Evolutionary conservation across 2,797 vertebrate genomes (phyloP).

Genomic region (Phoeniculus purpureus): DNA sequence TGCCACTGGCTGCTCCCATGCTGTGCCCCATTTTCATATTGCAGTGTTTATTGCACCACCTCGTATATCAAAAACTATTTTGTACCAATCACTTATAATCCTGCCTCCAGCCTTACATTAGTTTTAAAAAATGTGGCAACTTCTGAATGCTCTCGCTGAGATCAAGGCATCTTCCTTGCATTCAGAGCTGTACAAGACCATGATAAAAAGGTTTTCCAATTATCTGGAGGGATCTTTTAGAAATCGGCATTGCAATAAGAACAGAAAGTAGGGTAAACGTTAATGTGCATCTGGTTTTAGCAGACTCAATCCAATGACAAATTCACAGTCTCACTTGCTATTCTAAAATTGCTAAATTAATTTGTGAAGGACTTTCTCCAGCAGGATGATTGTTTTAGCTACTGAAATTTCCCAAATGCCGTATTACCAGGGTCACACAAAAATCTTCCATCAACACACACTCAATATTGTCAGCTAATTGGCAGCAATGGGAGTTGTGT

Average conservation of each 20-base stretch:
- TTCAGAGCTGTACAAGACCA: background rate
- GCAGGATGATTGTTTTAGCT: background rate
- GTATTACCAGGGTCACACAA: background rate
- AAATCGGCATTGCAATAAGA: background rate
- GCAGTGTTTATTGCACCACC: background rate
- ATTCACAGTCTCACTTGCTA: background rate
- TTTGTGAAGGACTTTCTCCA: background rate
- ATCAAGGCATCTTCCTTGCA: background rate
- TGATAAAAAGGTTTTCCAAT: background rate
- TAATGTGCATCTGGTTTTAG: background rate
- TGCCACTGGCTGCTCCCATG: background rate
- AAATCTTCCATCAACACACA: background rate
- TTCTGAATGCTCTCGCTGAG: background rate
- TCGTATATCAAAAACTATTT: background rate
- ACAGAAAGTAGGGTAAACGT: background rate
- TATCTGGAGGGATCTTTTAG: background rate
- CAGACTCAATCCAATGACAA: background rate
- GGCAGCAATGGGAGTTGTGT: slow-evolving; percentile 41
- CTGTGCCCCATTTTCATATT: background rate
- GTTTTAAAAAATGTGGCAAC: background rate
- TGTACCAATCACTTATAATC: background rate
- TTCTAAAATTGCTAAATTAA: background rate
- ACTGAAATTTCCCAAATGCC: slow-evolving; percentile 4
- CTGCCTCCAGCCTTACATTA: background rate
- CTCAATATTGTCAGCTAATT: slow-evolving; percentile 16